Evolutionary conservation across 2,113 vertebrate genomes (phyloP).

Genomic region (Irena cyanogastra): DNA sequence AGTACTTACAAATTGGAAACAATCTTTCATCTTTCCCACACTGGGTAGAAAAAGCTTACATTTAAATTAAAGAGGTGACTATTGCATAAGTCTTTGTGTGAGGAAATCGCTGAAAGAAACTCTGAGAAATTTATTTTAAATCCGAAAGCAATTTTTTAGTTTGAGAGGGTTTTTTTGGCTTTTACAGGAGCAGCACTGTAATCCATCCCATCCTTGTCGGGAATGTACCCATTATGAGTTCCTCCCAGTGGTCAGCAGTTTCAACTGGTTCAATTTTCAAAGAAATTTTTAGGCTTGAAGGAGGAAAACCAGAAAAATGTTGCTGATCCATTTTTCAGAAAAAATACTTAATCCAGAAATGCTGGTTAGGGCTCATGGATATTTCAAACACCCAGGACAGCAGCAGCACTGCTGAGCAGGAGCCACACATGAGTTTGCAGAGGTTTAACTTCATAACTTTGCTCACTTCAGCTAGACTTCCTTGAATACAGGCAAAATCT

Average conservation of each 20-base stretch:
- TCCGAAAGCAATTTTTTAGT: background rate
- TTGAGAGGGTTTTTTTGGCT: background rate
- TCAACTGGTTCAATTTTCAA: background rate
- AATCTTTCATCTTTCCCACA: background rate
- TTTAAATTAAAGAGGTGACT: background rate
- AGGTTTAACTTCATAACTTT: background rate
- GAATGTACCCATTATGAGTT: background rate
- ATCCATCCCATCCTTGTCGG: background rate
- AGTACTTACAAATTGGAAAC: conserved; percentile 12
- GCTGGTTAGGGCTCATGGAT: background rate
- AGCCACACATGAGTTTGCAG: background rate
- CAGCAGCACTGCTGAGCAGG: background rate
- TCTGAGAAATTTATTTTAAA: background rate
- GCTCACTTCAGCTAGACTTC: background rate
- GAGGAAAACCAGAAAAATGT: background rate
- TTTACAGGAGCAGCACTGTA: background rate
- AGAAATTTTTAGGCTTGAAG: background rate
- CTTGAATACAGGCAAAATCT: background rate
- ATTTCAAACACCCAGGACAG: background rate
- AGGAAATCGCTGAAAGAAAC: background rate
- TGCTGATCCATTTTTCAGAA: background rate
- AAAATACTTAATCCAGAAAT: background rate
- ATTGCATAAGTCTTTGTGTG: background rate
- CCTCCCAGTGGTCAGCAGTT: background rate
- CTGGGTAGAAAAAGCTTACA: background rate